A percentile compares a stretch with the other conserved stretches of the same genome.
Evolutionary conservation across 2,113 vertebrate genomes (phyloP).

Genomic region (Nettapus auritus): DNA sequence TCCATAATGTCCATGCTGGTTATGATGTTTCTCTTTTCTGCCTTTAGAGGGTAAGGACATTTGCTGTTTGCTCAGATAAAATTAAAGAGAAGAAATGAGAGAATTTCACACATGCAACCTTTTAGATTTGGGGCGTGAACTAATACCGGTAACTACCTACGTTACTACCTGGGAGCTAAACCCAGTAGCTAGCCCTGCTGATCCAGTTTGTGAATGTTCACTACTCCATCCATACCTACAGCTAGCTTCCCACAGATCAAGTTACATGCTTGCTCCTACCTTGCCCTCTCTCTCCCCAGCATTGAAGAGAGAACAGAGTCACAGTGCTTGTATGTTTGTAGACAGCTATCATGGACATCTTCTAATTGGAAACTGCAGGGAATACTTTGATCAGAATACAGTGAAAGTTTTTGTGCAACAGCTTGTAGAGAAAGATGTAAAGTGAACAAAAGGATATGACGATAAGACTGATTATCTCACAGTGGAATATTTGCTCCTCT

Average conservation of each 20-base stretch:
- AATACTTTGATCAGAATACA: not conserved
- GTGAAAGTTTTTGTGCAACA: not conserved
- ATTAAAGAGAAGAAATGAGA: not conserved
- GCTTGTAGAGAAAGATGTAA: not conserved
- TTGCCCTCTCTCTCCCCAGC: no score
- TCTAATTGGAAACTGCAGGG: not conserved
- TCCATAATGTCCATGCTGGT: not conserved
- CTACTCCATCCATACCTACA: not conserved
- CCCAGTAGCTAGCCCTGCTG: not conserved
- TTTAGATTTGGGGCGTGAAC: not conserved
- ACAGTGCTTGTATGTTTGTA: not conserved
- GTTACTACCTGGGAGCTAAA: not conserved
- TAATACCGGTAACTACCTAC: not conserved
- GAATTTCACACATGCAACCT: not conserved
- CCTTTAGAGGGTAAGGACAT: not conserved
- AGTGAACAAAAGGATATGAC: not conserved
- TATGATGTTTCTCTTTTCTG: not conserved
- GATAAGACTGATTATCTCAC: not conserved
- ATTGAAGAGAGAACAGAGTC: not conserved
- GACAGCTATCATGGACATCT: no score
- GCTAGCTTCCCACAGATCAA: not conserved
- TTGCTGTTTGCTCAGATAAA: not conserved
- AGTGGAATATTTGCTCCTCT: not conserved
- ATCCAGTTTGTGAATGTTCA: not conserved
- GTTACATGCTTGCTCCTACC: not conserved